Base-by-base conservation (phyloP, 2,888 invertebrate genomes). In the Trichogramma evanescens region DNA sequence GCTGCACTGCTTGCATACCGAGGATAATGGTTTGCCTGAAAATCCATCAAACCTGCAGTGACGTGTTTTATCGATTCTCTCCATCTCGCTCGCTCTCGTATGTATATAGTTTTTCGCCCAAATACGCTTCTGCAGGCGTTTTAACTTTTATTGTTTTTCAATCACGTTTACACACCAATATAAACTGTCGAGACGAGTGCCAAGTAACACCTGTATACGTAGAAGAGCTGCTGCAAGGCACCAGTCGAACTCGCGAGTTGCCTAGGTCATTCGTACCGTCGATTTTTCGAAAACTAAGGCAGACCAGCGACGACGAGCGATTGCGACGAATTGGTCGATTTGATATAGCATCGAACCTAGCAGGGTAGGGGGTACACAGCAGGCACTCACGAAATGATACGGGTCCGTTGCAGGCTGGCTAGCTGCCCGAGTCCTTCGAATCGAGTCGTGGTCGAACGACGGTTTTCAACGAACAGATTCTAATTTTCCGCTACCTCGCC, bases 401-500 rank as follows among this genome's bases (percentile, higher is more conserved):
- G 26, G 26, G 26, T 26, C 26, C 26, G 26, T 26, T 26, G 2
- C 26, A 26, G 26, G 26, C 26, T 26, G 26, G 26, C 26, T 26
- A 26, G 26, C 3, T 26, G 26, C 26, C 26, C 26, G 26, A 26
- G 26, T 26, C 26, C 26, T 26, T 26, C 26, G 26, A 26, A 26
- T 26, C 26, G 26, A 26, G 26, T 26, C 26, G 26, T 26, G 26
- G 26, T 26, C 26, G 50, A 39, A 38, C 50, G 13, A 56, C 62
- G 53, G 62, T 66, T 65, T 65, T 65, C 65, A 63, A 60, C 66
- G 65, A 62, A 58, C 60, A 62, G 66, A 66, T 62, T 65, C 65
- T 63, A 62, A 65, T 63, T 65, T 65, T 65, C 63, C 56, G 63
- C 59, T 63, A 54, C 45, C 56, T 26, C 59, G 63, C 64, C 26